A percentile compares a stretch with the other conserved stretches of the same genome.
Evolutionary conservation across 1,140 invertebrate genomes (phyloP).

Genomic region (Bombus fervidus): DNA sequence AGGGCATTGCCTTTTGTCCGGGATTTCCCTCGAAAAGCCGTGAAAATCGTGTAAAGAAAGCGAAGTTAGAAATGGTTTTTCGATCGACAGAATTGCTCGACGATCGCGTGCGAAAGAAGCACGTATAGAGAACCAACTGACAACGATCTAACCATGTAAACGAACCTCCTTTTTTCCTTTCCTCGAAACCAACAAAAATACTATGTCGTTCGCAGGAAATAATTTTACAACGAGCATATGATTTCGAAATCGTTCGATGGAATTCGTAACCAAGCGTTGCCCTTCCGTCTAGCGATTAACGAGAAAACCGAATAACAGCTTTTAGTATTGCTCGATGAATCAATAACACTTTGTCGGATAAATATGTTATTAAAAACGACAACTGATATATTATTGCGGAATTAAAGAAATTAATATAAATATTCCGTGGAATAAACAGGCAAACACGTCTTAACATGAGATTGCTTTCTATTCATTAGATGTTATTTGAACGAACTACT

Average conservation of each 20-base stretch:
- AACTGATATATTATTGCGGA: not conserved
- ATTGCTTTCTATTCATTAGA: not conserved
- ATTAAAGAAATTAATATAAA: not conserved
- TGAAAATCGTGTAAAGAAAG: not conserved
- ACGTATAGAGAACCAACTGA: not conserved
- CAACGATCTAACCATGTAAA: constrained; percentile 19
- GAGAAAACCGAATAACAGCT: not conserved
- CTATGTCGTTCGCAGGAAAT: not conserved
- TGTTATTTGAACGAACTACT: not conserved
- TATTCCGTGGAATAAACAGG: not conserved
- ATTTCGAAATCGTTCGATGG: not conserved
- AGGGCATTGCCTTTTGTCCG: too few species aligned
- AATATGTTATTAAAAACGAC: not conserved
- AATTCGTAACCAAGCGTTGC: not conserved
- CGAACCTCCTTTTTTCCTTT: not conserved
- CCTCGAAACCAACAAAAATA: too few species aligned
- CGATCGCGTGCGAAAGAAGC: not conserved
- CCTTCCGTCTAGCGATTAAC: not conserved
- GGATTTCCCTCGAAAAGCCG: too few species aligned
- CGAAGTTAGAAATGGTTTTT: not conserved
- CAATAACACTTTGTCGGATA: not conserved
- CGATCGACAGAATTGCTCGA: not conserved
- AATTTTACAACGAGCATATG: not conserved
- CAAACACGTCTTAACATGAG: not conserved
- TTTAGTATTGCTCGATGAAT: not conserved